Percentiles rank a stretch among this genome's conserved stretches.
phyloP scores from a whole-genome alignment of 2,113 vertebrate species.

The Prionailurus bengalensis region DNA sequence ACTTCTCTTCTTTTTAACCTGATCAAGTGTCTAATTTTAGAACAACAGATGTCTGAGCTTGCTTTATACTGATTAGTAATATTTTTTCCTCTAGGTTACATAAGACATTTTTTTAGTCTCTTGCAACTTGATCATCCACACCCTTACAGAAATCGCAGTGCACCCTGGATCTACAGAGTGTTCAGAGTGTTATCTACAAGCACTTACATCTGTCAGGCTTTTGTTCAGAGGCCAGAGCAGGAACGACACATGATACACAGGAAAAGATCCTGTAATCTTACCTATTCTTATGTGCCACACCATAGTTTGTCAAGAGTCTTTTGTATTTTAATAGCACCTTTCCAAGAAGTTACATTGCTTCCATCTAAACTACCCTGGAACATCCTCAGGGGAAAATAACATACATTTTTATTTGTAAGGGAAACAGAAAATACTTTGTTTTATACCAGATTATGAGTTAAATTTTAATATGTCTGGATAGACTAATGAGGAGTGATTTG shows the following conservation, averaged over 20 bases:
- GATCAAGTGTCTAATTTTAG: constrained; percentile 52
- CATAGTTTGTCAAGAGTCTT: constrained; percentile 41
- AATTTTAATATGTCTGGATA: constrained; percentile 17
- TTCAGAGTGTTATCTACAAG: constrained; percentile 61
- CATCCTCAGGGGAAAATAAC: constrained; percentile 3
- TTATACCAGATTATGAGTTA: constrained; percentile 14
- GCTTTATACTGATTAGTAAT: constrained; percentile 55
- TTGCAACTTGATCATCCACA: constrained; percentile 71
- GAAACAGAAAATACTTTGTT: constrained; percentile 15
- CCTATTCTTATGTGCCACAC: constrained; percentile 8
- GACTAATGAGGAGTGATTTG: not conserved
- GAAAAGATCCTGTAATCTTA: constrained; percentile 63
- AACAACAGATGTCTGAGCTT: constrained; percentile 58
- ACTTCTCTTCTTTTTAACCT: constrained; percentile 55
- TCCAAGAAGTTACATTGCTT: constrained; percentile 33
- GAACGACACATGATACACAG: constrained; percentile 64
- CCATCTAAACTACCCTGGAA: constrained; percentile 19
- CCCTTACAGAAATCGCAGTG: constrained; percentile 62
- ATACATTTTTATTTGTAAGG: constrained; percentile 44
- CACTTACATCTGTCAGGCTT: constrained; percentile 74
- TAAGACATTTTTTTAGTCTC: constrained; percentile 68
- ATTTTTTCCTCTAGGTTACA: constrained; percentile 49
- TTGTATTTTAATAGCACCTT: constrained; percentile 67
- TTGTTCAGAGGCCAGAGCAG: constrained; percentile 70
- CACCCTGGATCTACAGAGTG: not conserved